Evolutionary conservation across 2,888 invertebrate species (phyloP), one percentile per base, ranked within the genome.

Genomic region (Hirudinaria manillensis): DNA sequence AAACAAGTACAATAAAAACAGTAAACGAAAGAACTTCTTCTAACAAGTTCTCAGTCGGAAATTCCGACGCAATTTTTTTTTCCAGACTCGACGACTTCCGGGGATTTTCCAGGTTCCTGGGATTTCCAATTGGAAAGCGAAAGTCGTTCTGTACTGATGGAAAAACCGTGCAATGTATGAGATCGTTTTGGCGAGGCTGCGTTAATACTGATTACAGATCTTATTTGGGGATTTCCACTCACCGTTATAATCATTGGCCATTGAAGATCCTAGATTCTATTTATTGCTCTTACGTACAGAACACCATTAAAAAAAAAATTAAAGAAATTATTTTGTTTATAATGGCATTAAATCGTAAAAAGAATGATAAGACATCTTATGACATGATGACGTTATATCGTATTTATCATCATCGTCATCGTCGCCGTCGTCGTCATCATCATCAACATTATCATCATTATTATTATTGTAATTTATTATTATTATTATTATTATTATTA

Each of bases 401-500:
- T n/a, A n/a, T n/a, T n/a, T n/a, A n/a, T n/a, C n/a, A n/a, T n/a
- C n/a, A n/a, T n/a, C n/a, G n/a, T n/a, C n/a, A n/a, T n/a, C n/a
- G n/a, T 53, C 53, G 53, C 53, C 13, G 13, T 16, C 13, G 21
- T 13, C 53, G 53, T 53, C 53, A 16, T 53, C 13, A 13, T 13
- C 53, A 53, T 16, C 13, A 53, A 16, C 53, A 53, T 53, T 13
- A 13, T 21, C 13, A 21, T 16, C 53, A 16, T 13, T 53, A 16
- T 16, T 53, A 53, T 13, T 53, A 53, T 53, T 16, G 13, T 16
- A 53, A 53, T 16, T 53, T 53, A 53, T 53, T 53, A 53, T 53
- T 53, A 53, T 53, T 53, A 53, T 53, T 53, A 53, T 53, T 53
- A 53, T 53, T 53, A 53, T 53, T 53, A 53, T 53, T 53, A 53